Base-by-base conservation (phyloP, 2,797 vertebrate genomes). In the Loriculus beryllinus region DNA sequence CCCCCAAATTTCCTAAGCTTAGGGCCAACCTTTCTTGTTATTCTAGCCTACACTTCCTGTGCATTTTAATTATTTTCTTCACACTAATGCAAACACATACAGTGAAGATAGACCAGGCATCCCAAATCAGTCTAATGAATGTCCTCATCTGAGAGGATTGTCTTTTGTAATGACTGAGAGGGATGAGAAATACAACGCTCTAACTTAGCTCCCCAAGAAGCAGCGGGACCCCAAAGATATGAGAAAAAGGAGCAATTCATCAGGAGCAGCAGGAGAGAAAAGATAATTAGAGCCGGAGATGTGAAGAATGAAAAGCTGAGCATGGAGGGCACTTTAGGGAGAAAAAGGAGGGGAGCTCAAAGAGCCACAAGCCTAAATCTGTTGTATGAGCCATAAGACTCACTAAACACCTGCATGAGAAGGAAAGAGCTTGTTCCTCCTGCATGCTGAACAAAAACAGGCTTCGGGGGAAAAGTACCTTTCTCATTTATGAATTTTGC, bases 181-280 rank as follows among this genome's bases (percentile, higher is more conserved):
- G 43, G 59, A 90, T 93, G 56, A 95, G 85, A 79, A 93, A 95
- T 88, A 79, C 14, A 83, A 52, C 35, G 39, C 82, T 64, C 86
- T 69, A 95, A 77, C 84, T 82, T 83, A 82, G 77, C 69, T 95
- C 88, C 87, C 86, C 82, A 91, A 94, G 94, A 95, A 91, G 48
- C 92, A 86, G 71, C 42, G 0, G 80, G 92, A 88, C 93, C 96
- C 91, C 91, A 92, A 94, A 94, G 93, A 92, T 92, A 92, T n/a
- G 65, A 26, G 75, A 91, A 96, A 3, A 52, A 4, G 0, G 37
- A 93, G 71, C 82, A 93, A 95, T 97, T 96, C 94, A 96, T 96
- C 90, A 95, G 95, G 86, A 96, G 42, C 95, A 97, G 96, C 96
- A 48, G 96, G 97, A 92, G 93, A 97, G 91, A 83, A 95, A 92